A percentile compares a stretch with the other conserved stretches of the same genome.
phyloP scores from a whole-genome alignment of 92 coral and sea anemone species.

The Bergia puertoricense region DNA sequence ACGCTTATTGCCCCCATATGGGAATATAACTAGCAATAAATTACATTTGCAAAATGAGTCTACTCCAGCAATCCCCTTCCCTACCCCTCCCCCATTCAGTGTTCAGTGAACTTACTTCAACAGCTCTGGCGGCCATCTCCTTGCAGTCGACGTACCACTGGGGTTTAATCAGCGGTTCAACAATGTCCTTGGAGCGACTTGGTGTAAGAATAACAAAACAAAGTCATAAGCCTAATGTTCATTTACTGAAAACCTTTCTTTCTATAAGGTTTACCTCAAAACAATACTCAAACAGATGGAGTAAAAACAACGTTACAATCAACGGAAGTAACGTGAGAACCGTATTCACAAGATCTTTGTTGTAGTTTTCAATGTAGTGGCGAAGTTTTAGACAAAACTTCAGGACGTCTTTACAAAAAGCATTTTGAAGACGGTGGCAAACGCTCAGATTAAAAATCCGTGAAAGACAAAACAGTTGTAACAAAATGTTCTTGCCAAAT shows the following conservation, averaged over 20 bases:
- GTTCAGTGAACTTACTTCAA: conserved; percentile 59
- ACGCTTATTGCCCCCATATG: too few species aligned
- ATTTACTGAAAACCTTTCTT: background rate
- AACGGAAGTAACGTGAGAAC: too few species aligned
- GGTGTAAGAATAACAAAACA: background rate
- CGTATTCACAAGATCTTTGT: too few species aligned
- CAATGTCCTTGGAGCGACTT: conserved; percentile 99
- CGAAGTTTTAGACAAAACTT: too few species aligned
- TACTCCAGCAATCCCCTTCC: background rate
- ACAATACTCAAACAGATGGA: too few species aligned
- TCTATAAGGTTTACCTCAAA: background rate
- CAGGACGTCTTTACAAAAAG: too few species aligned
- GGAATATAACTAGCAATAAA: background rate
- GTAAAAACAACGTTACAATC: too few species aligned
- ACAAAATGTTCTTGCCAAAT: too few species aligned
- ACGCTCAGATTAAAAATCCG: too few species aligned
- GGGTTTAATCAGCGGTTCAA: conserved; percentile 97
- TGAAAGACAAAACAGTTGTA: too few species aligned
- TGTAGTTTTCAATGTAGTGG: too few species aligned
- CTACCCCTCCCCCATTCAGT: background rate
- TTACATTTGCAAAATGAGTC: background rate
- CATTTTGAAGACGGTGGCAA: too few species aligned
- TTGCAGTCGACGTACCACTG: conserved; percentile 99
- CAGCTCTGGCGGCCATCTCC: conserved; percentile 98
- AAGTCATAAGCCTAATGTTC: background rate